phyloP scores from a whole-genome alignment of 2,888 invertebrate species.

The Troides oblongomaculatus region DNA sequence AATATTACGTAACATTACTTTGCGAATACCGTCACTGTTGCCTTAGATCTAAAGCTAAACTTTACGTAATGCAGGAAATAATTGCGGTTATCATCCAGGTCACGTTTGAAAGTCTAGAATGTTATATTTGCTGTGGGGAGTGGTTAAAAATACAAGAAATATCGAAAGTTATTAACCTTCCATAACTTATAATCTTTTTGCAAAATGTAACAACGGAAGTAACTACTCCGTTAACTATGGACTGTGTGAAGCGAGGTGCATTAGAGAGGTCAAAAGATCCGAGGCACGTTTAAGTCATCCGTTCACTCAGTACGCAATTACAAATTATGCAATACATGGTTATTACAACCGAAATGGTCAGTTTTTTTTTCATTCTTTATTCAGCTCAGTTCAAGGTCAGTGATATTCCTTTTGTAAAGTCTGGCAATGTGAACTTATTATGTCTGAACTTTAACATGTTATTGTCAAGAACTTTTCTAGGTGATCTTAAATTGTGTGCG shows the following conservation, averaged over 20 bases:
- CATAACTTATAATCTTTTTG: too few relatives aligned
- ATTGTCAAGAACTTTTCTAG: too few relatives aligned
- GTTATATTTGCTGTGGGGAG: background rate
- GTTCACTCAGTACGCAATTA: constrained; percentile 45
- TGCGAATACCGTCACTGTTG: too few relatives aligned
- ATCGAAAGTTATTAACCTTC: too few relatives aligned
- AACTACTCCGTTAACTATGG: constrained; percentile 13
- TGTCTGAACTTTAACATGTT: too few relatives aligned
- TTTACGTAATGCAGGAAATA: constrained; percentile 23
- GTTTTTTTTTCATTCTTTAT: too few relatives aligned
- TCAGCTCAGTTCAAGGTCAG: too few relatives aligned
- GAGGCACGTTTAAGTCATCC: constrained; percentile 46
- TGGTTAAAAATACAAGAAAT: background rate
- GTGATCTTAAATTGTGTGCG: too few relatives aligned
- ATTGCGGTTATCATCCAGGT: constrained; percentile 14
- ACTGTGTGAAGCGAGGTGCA: constrained; percentile 22
- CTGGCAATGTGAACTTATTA: too few relatives aligned
- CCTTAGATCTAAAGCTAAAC: constrained; percentile 15
- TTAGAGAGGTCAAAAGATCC: constrained; percentile 45
- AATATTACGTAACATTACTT: too few relatives aligned
- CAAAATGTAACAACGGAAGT: constrained; percentile 8
- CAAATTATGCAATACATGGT: constrained; percentile 40
- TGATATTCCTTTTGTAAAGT: too few relatives aligned
- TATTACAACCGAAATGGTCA: constrained; percentile 22
- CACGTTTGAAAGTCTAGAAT: constrained; percentile 1